Conservation (phyloP, 2,797 vertebrate genomes). For the Sus cebifrons region DNA sequence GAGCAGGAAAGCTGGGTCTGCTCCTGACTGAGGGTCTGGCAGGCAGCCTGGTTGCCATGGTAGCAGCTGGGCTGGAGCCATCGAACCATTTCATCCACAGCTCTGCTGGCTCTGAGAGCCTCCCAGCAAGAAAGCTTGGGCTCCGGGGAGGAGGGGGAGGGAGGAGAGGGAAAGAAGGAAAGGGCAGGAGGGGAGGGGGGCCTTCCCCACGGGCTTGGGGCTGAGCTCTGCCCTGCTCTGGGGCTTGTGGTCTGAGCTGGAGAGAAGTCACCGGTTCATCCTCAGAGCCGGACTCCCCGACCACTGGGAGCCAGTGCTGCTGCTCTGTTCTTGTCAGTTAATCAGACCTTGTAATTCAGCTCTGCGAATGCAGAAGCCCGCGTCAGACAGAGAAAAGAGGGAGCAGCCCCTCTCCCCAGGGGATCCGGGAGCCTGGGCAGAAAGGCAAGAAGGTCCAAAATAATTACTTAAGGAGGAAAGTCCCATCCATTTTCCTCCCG, state of each 20-base stretch:
- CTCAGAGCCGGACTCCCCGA: conserved; percentile 31
- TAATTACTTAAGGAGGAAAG: conserved; percentile 58
- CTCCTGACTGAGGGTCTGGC: conserved; percentile 81
- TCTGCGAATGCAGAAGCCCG: conserved; percentile 50
- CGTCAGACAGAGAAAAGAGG: conserved; percentile 20
- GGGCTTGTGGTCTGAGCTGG: conserved; percentile 43
- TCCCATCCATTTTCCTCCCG: conserved; percentile 14
- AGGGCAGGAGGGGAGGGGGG: not conserved
- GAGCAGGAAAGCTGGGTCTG: conserved; percentile 40
- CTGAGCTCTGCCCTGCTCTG: conserved; percentile 46
- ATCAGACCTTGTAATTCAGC: conserved; percentile 66
- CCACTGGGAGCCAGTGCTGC: not conserved
- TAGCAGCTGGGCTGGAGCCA: conserved; percentile 86
- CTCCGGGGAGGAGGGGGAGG: conserved; percentile 79
- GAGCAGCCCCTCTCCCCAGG: not conserved
- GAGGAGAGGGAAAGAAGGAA: not conserved
- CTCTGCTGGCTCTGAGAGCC: conserved; percentile 83
- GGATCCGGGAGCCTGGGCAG: not conserved
- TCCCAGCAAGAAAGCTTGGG: conserved; percentile 82
- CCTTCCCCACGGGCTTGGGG: conserved; percentile 62
- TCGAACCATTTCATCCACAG: conserved; percentile 86
- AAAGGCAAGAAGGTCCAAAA: conserved; percentile 67
- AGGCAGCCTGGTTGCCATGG: conserved; percentile 87
- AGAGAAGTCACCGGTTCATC: conserved; percentile 28
- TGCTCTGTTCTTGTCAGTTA: conserved; percentile 59